These are phyloP conservation scores for Paramuricea clavata DNA, from an alignment of 92 coral and sea anemone species.

Conservation along the genomic window DNA sequence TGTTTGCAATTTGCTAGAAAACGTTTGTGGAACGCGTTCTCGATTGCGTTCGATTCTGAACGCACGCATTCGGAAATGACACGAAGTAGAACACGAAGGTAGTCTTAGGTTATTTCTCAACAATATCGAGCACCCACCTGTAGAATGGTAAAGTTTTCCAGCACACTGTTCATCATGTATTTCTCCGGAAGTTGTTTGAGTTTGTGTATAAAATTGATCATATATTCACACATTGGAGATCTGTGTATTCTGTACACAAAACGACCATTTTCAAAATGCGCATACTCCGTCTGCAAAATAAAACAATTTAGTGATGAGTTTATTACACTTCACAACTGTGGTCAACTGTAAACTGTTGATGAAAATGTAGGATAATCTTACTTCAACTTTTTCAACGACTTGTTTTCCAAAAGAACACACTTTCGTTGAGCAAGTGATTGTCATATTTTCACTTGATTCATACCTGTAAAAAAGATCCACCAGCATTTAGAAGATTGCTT, in stretches of 20 bases:
- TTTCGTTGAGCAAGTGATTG: constrained; percentile 98
- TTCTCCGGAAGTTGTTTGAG: constrained; percentile 98
- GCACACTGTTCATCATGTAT: constrained; percentile 99
- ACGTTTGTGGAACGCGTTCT: not conserved
- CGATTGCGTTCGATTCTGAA: not conserved
- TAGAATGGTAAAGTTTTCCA: constrained; percentile 96
- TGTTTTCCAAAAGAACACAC: constrained; percentile 99
- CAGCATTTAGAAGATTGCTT: not conserved
- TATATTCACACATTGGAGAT: constrained; percentile 99
- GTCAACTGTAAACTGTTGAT: too few species aligned
- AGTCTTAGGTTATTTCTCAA: not conserved
- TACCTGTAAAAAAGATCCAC: constrained; percentile 61
- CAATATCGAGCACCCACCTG: constrained; percentile 67
- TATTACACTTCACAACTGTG: too few species aligned
- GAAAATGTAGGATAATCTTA: too few species aligned
- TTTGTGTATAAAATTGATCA: constrained; percentile 98
- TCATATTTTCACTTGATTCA: constrained; percentile 98
- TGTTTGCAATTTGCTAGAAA: too few species aligned
- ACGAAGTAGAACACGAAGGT: not conserved
- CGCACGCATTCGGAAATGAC: not conserved
- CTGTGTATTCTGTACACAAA: constrained; percentile 97
- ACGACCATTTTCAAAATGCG: constrained; percentile 93
- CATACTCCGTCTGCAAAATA: constrained; percentile 88
- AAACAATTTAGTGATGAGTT: not conserved
- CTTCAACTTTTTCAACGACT: constrained; percentile 99